Evolutionary conservation across 2,797 vertebrate species (phyloP).

Genomic region (Simalia tracyae): DNA sequence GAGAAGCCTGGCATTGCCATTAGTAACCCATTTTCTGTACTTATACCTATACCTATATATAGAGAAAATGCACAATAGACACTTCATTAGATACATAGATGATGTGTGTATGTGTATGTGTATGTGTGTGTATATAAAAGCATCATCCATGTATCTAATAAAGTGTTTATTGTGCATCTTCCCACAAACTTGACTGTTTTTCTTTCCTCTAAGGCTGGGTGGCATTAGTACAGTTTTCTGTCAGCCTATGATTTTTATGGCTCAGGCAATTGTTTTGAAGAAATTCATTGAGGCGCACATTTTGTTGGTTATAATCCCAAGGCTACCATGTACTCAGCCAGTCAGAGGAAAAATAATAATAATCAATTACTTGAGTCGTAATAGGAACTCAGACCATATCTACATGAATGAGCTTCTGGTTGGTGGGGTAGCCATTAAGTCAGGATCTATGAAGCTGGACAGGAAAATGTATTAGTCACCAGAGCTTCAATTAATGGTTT

Average conservation of each 20-base stretch:
- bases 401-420: slow-evolving; percentile 59
- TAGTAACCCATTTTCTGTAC: too few species aligned
- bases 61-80: background rate
- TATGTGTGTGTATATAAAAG: background rate
- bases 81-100: too few species aligned
- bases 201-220: rapidly evolving
- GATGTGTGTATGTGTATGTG: too few species aligned
- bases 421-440: slow-evolving; percentile 45
- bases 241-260: background rate
- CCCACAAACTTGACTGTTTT: background rate
- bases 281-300: rapidly evolving
- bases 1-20: background rate
- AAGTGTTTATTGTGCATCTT: background rate
- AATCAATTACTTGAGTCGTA: slow-evolving; percentile 54
- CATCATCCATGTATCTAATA: background rate
- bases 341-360: slow-evolving; percentile 38
- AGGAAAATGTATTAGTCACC: slow-evolving; percentile 58
- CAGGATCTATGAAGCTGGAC: slow-evolving; percentile 25
- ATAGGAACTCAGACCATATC: slow-evolving; percentile 41
- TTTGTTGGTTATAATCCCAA: background rate
- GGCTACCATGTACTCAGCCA: background rate
- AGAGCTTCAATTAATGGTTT: slow-evolving; percentile 67
- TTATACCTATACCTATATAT: background rate
- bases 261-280: background rate
- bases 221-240: background rate